Conservation (phyloP, 2,113 vertebrate species). For the Neodontobutis hainanensis region DNA sequence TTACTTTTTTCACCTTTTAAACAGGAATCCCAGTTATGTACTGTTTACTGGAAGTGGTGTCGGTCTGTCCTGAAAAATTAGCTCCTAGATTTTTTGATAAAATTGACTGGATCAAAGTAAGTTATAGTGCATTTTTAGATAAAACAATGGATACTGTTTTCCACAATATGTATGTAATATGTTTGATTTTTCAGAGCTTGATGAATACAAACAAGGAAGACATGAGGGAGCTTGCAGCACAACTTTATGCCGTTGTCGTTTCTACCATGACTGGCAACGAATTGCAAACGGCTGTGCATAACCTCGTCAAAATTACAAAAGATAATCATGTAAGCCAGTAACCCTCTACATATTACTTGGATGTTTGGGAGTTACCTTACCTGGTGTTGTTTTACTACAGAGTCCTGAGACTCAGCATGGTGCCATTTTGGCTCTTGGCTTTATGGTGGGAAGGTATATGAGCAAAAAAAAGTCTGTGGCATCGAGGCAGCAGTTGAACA, state of each 20-base stretch:
- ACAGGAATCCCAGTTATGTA: conserved; percentile 97
- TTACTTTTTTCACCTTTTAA: conserved; percentile 13
- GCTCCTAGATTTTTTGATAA: conserved; percentile 88
- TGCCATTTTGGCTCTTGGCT: conserved; percentile 93
- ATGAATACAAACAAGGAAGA: conserved; percentile 98
- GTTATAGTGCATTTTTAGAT: conserved; percentile 15
- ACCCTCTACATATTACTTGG: background rate
- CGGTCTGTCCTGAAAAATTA: conserved; percentile 92
- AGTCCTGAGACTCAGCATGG: conserved; percentile 95
- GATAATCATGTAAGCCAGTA: conserved; percentile 86
- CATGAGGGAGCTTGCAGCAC: conserved; percentile 93
- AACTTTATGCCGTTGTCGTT: conserved; percentile 93
- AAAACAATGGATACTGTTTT: no score
- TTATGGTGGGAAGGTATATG: conserved; percentile 91
- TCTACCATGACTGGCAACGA: conserved; percentile 92
- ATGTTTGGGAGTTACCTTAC: background rate
- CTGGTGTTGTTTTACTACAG: conserved; percentile 66
- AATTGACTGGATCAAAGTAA: conserved; percentile 98
- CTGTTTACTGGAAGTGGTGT: conserved; percentile 93
- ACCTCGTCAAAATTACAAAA: conserved; percentile 92
- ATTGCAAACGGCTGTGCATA: conserved; percentile 85
- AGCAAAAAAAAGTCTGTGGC: conserved; percentile 80
- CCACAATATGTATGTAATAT: no score
- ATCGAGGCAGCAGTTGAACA: conserved; percentile 60
- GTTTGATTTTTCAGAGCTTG: conserved; percentile 79